Evolutionary conservation across 2,888 invertebrate genomes (phyloP), one percentile per base, ranked within the genome.

Genomic region (Heliconius hortense): DNA sequence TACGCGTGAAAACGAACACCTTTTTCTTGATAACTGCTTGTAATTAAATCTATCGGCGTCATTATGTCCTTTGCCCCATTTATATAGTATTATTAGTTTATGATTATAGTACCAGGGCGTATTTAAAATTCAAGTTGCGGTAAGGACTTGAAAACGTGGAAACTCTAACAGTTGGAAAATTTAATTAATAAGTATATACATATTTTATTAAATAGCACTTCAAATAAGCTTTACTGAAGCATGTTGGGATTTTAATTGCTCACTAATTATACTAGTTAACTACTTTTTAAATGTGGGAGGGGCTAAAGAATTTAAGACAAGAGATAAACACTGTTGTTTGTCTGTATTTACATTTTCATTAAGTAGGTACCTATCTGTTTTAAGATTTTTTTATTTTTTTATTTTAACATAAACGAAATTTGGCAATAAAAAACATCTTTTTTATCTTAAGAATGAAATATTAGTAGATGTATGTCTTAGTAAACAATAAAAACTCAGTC

Each of bases 41-140:
- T 90, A 91, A 93, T 92, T 92, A 91, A 89, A 88, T 86, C 85
- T 84, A 85, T 82, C 82, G 79, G 80, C 90, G 83, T 91, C 88
- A 93, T 93, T 93, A 93, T 89, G 89, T 92, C 89, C 90, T 92
- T 92, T 91, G 89, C 86, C 87, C 88, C 87, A 91, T 91, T 93
- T 92, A 88, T 92, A 87, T 87, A 86, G 83, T 88, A 90, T 88
- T 89, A 89, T 71, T 89, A 86, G 85, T 84, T 82, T 83, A 80
- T 93, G 87, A 94, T 93, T 92, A 92, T 86, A 93, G 89, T 69
- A 81, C 84, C 78, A 81, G 79, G 82, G 76, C 79, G 85, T 87
- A 86, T 91, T 90, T 89, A 85, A 91, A 92, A 89, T 89, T 85
- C 86, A 84, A 82, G 84, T 84, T 85, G 84, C 84, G 80, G 81